These are phyloP conservation scores for Limonius californicus DNA, from an alignment of 1,140 invertebrate species.

Conservation along the genomic window DNA sequence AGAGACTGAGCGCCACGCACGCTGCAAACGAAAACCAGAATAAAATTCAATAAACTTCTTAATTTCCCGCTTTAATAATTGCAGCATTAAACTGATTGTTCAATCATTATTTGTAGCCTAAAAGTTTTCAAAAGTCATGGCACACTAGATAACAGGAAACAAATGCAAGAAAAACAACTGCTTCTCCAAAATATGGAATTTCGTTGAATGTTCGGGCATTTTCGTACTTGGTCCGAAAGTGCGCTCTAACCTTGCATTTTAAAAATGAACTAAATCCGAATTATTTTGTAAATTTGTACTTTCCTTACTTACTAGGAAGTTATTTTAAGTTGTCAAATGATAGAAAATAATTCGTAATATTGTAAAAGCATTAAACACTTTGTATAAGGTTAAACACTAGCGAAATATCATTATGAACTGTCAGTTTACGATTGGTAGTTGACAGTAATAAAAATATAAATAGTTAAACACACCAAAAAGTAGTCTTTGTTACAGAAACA, in stretches of 20 bases:
- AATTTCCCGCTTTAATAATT: neutral
- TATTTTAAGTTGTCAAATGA: too few relatives aligned
- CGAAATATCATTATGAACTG: too few relatives aligned
- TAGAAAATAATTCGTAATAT: too few relatives aligned
- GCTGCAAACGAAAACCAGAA: constrained; percentile 8
- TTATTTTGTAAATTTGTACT: too few relatives aligned
- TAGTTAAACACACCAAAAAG: too few relatives aligned
- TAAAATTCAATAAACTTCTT: constrained; percentile 10
- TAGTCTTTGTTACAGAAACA: too few relatives aligned
- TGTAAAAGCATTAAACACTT: too few relatives aligned
- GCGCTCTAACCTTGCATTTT: neutral
- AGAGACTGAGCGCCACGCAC: constrained; percentile 9
- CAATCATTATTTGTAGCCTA: neutral
- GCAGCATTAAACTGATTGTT: neutral
- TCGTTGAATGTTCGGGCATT: neutral
- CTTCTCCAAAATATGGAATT: neutral
- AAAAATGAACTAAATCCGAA: too few relatives aligned
- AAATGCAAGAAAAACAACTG: neutral
- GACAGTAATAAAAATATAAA: too few relatives aligned
- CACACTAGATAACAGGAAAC: neutral
- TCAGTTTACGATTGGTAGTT: too few relatives aligned
- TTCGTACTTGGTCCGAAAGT: neutral
- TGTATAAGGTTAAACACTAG: too few relatives aligned
- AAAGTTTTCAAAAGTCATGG: neutral
- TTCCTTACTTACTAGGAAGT: too few relatives aligned